Base-by-base conservation (phyloP, 2,888 invertebrate genomes). In the Pheosia gnoma region DNA sequence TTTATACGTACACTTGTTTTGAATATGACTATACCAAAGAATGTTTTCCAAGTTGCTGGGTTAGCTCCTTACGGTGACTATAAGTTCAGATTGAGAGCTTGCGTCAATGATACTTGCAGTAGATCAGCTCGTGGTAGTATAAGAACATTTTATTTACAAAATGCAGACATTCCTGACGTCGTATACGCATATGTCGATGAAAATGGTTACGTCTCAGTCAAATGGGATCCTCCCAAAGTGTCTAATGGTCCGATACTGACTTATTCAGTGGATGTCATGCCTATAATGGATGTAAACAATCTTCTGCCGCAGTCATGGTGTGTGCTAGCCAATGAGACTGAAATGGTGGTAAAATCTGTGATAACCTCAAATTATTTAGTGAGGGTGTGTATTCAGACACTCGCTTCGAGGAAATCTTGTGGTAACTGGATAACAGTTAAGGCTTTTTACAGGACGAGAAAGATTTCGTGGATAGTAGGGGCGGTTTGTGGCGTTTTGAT, bases 31-130 rank as follows among this genome's bases (percentile, higher is more conserved):
- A 80, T 79, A 3, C 71, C 77, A 2, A 80, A 67, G 70, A 84
- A 77, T 49, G 71, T 72, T 3, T 88, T 79, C 57, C 81, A 85
- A 77, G 78, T 93, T 5, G 83, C 78, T 9, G 83, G 82, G 2
- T 71, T 93, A 52, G 89, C 89, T 36, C 92, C 93, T 0, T 93
- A 76, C 59, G 81, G 91, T 70, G 92, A 92, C 73, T 93, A 93
- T 61, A 87, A 82, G 61, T 88, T 93, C 67, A 79, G 85, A 62
- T 73, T 93, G 60, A 80, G 91, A 63, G 87, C 90, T 47, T 93
- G 93, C 68, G 78, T 81, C 57, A 68, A 71, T 5, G 62, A 72
- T 3, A 58, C 62, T 10, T 93, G 93, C 58, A 93, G 93, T 59
- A 81, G 87, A 70, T 87, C 87, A 41, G 77, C 83, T 39, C 84